Evolutionary conservation across 2,888 invertebrate genomes (phyloP).

Genomic region (Ephialtes manifestator): DNA sequence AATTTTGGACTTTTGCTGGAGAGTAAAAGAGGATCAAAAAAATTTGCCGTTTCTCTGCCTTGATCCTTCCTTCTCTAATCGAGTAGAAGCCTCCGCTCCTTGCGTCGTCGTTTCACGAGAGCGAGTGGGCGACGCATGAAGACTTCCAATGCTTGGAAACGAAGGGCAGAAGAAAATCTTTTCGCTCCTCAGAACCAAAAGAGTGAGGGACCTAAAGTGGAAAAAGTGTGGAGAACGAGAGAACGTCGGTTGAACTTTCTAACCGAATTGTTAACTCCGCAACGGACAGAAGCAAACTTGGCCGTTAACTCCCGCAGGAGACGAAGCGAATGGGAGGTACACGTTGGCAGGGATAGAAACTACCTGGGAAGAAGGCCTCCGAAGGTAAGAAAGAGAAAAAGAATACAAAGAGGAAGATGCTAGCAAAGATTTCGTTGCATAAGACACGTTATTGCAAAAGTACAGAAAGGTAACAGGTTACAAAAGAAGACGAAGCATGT

Average conservation of each 20-base stretch:
- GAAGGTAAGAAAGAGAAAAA: conserved; percentile 19
- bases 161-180: conserved; percentile 13
- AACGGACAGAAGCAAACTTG: conserved; percentile 78
- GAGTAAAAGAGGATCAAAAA: not conserved
- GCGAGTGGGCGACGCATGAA: not conserved
- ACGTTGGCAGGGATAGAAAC: conserved; percentile 42
- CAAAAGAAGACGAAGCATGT: not conserved
- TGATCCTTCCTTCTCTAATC: not conserved
- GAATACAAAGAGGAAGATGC: conserved; percentile 38
- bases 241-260: conserved; percentile 77
- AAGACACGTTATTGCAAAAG: not conserved
- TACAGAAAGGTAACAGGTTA: not conserved
- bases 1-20: not conserved
- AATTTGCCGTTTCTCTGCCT: conserved; percentile 2
- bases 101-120: not conserved
- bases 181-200: conserved; percentile 25
- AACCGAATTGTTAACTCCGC: conserved; percentile 83
- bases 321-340: conserved; percentile 70
- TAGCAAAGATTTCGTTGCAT: conserved; percentile 11
- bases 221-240: conserved; percentile 43
- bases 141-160: conserved; percentile 1
- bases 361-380: conserved; percentile 17
- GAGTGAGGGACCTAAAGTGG: conserved; percentile 7
- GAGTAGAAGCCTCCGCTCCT: not conserved
- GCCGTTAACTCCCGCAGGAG: conserved; percentile 79